These are phyloP conservation scores for Thinocorus orbignyianus DNA, from an alignment of 2,113 vertebrate genomes.

Conservation along the genomic window DNA sequence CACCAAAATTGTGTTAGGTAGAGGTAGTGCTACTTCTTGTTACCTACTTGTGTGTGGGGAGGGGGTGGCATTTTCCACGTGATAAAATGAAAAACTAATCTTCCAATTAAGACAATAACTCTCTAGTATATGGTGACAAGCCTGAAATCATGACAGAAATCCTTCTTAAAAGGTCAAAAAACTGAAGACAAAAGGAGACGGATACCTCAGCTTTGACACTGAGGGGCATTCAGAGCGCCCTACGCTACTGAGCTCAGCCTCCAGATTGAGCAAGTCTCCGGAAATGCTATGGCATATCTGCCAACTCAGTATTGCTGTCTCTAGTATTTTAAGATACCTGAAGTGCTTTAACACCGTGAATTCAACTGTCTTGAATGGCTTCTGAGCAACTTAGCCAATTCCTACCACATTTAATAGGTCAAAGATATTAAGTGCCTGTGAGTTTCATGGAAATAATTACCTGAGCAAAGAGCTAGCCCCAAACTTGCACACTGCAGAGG, in stretches of 20 bases:
- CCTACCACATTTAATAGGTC: neutral
- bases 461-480: neutral
- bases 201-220: fast-evolving
- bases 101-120: neutral
- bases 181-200: neutral
- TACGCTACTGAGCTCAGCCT: neutral
- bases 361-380: neutral
- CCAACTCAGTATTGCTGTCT: neutral
- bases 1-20: neutral
- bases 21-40: neutral
- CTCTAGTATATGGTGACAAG: neutral
- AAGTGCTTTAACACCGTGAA: neutral
- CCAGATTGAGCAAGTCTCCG: neutral
- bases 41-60: neutral
- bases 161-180: neutral
- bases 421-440: neutral
- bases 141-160: neutral
- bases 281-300: neutral
- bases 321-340: neutral
- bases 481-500: neutral
- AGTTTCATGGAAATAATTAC: neutral
- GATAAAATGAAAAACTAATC: neutral
- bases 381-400: neutral
- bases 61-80: neutral
- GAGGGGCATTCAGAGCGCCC: neutral